A percentile compares a stretch with the other conserved stretches of the same genome.
Conservation (phyloP, 1,140 invertebrate genomes). For the Meloidogyne chitwoodi region DNA sequence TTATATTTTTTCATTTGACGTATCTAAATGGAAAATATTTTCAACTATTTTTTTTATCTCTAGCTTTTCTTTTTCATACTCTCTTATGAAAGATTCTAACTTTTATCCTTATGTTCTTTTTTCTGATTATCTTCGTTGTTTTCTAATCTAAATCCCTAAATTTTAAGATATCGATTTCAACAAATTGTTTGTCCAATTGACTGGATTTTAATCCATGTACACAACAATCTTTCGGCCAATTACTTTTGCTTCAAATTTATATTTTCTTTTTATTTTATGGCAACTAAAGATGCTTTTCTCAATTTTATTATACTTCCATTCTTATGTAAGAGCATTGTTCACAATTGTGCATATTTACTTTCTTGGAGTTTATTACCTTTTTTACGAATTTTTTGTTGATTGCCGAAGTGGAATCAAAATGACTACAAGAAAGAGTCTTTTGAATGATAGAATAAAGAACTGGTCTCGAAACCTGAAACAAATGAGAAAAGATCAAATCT, state of each 20-base stretch:
- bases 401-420: not conserved
- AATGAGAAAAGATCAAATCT: not conserved
- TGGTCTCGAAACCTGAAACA: not conserved
- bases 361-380: not conserved
- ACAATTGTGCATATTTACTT: not conserved
- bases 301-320: not conserved
- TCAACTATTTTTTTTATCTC: too few relatives aligned
- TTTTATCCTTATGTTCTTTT: too few relatives aligned
- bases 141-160: not conserved
- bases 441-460: not conserved
- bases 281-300: not conserved
- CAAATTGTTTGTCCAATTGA: not conserved
- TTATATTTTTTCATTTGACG: not conserved
- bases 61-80: too few relatives aligned
- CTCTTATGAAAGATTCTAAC: too few relatives aligned
- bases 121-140: not conserved
- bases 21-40: too few relatives aligned
- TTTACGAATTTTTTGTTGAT: constrained; percentile 9
- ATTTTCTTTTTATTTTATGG: not conserved
- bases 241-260: not conserved
- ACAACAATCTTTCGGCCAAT: not conserved
- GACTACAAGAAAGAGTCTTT: not conserved
- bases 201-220: not conserved
- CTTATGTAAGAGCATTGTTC: not conserved
- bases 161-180: not conserved